These are phyloP conservation scores for Tautogolabrus adspersus DNA, from an alignment of 2,113 vertebrate species.

Conservation along the genomic window DNA sequence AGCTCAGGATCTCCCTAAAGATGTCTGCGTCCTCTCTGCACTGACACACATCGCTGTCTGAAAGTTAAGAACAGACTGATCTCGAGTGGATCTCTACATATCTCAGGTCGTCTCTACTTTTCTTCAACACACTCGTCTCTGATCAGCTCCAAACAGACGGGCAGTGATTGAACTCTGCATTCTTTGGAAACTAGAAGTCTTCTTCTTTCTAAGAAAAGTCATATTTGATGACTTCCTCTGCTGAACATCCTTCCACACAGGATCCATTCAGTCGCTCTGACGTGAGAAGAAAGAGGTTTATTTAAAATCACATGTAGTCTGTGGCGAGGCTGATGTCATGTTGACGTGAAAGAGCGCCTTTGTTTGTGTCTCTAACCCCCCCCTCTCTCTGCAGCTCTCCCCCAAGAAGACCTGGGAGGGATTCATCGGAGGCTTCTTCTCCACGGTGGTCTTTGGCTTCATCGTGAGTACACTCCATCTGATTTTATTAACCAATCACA, in stretches of 20 bases:
- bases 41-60: too few species aligned
- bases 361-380: constrained; percentile 22
- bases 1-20: too few species aligned
- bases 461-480: constrained; percentile 86
- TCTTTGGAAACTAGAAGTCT: too few species aligned
- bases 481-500: background rate
- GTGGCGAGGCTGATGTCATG: constrained; percentile 12
- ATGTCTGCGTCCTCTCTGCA: too few species aligned
- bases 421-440: constrained; percentile 97
- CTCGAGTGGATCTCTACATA: too few species aligned
- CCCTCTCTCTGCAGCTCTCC: constrained; percentile 85
- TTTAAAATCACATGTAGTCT: constrained; percentile 1
- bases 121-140: too few species aligned
- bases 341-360: constrained; percentile 12
- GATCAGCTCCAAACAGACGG: too few species aligned
- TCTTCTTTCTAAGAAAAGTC: too few species aligned
- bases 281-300: background rate
- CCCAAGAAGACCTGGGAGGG: constrained; percentile 99
- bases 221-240: too few species aligned
- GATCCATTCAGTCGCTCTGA: background rate
- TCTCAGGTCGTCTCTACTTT: too few species aligned
- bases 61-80: too few species aligned
- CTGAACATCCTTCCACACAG: background rate
- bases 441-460: constrained; percentile 96
- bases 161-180: too few species aligned